Base-by-base conservation (phyloP, 2,113 vertebrate species). In the Hippopotamus amphibius region DNA sequence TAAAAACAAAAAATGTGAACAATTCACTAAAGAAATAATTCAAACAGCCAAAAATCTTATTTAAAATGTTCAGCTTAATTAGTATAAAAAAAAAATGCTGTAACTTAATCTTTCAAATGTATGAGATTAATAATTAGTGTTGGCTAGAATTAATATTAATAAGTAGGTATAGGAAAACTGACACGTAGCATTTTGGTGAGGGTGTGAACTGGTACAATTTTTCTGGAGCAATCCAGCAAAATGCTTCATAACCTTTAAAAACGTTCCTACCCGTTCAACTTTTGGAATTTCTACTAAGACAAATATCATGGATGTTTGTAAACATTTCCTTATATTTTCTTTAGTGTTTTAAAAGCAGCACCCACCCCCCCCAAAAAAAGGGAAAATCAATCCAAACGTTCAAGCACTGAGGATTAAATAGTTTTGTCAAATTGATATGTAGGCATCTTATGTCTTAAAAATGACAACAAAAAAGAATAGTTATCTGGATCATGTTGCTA, bases 71-170 rank as follows among this genome's bases (percentile, higher is more conserved):
- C 30, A 61, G 68, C 22, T 53, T 72, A n/a, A 80, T 81, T 85
- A 63, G 17, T 50, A 90, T 77, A 41, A 63, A 92, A 92, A 86
- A 68, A 7, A 90, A 86, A 37, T 90, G 50, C 19, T 69, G 69
- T 65, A 89, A 92, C 4, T 92, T 86, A 77, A 55, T 41, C 22
- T 93, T 93, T 84, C 65, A 96, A 88, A 76, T 85, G 53, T 10
- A 10, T 85, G 10, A 82, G 72, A 61, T 71, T 48, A 71, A 77
- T 63, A 95, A 95, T 80, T 65, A 63, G 3, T 85, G 72, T 41
- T 65, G 28, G 14, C 6, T 76, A 66, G 16, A 37, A 84, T 61
- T 80, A 37, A 24, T 61, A 15, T 84, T 84, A 55, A 85, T 9
- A 76, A 87, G 26, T 33, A 86, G 22, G n/a, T 65, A 69, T 9